These are phyloP conservation scores for Musca vetustissima DNA, from an alignment of 1,140 invertebrate species.

Conservation along the genomic window DNA sequence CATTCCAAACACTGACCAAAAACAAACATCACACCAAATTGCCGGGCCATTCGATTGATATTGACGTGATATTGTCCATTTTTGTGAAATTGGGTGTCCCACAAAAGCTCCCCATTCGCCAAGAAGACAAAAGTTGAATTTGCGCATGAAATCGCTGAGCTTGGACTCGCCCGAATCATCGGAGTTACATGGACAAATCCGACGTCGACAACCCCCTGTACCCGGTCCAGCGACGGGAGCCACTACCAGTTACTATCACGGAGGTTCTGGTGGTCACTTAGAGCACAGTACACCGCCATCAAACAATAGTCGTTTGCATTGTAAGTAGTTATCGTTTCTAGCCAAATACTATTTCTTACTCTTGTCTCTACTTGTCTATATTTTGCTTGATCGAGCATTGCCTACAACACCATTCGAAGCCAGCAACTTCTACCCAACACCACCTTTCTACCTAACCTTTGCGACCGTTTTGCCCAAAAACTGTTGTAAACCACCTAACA, in stretches of 20 bases:
- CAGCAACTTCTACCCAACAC: background rate
- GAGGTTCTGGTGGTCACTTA: constrained; percentile 55
- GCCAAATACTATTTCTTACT: background rate
- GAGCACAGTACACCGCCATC: constrained; percentile 58
- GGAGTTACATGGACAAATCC: constrained; percentile 74
- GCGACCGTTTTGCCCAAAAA: background rate
- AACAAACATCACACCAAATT: too few species aligned
- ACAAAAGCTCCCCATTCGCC: constrained; percentile 90
- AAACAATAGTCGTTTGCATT: constrained; percentile 56
- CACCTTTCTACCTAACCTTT: background rate
- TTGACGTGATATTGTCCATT: too few species aligned
- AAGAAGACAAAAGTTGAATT: constrained; percentile 90
- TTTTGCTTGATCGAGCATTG: background rate
- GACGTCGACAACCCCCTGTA: constrained; percentile 61
- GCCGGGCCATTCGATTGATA: too few species aligned
- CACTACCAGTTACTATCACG: constrained; percentile 54
- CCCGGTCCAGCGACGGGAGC: constrained; percentile 40
- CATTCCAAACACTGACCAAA: too few species aligned
- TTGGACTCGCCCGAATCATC: constrained; percentile 93
- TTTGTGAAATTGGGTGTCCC: too few species aligned
- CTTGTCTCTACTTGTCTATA: background rate
- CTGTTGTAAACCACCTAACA: background rate
- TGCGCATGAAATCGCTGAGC: constrained; percentile 96
- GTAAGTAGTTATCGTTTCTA: constrained; percentile 46
- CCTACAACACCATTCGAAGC: background rate